Percentiles rank a stretch among this genome's conserved stretches.
These are phyloP conservation scores for Melipona beecheii DNA, from an alignment of 2,888 invertebrate species.

Conservation along the genomic window DNA sequence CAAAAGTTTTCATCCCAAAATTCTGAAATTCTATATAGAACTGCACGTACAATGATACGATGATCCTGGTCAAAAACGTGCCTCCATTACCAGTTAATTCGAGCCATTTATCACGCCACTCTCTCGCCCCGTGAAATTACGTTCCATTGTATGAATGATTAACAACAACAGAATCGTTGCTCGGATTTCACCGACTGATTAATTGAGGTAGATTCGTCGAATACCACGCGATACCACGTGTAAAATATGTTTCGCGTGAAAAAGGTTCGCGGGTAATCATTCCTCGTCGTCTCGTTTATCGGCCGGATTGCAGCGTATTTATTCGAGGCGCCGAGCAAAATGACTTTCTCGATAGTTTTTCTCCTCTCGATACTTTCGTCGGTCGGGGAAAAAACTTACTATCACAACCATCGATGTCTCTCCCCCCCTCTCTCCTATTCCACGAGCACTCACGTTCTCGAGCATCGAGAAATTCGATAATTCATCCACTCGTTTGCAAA, in stretches of 20 bases:
- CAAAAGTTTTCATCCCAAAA: too few species aligned
- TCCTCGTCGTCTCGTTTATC: not conserved
- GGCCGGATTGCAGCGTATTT: constrained; percentile 3
- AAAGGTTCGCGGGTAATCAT: not conserved
- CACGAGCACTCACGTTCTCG: not conserved
- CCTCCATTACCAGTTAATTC: not conserved
- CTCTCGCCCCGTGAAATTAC: not conserved
- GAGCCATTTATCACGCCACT: not conserved
- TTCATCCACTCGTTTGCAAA: not conserved
- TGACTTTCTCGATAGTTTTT: not conserved
- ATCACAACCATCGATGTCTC: too few species aligned
- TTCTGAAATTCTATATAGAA: not conserved
- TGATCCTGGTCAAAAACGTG: not conserved
- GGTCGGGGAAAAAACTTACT: too few species aligned
- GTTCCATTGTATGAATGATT: not conserved
- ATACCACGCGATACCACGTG: not conserved
- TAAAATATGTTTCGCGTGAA: not conserved
- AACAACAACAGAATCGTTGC: not conserved
- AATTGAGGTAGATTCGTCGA: not conserved
- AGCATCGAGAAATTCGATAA: not conserved
- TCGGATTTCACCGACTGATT: not conserved
- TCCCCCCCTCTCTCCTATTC: too few species aligned
- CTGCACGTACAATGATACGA: not conserved
- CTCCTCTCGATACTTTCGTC: constrained; percentile 5
- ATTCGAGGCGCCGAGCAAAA: not conserved